Evolutionary conservation across 2,888 invertebrate genomes (phyloP), one percentile per base, ranked within the genome.

Genomic region (Drosophila kuntzei): DNA sequence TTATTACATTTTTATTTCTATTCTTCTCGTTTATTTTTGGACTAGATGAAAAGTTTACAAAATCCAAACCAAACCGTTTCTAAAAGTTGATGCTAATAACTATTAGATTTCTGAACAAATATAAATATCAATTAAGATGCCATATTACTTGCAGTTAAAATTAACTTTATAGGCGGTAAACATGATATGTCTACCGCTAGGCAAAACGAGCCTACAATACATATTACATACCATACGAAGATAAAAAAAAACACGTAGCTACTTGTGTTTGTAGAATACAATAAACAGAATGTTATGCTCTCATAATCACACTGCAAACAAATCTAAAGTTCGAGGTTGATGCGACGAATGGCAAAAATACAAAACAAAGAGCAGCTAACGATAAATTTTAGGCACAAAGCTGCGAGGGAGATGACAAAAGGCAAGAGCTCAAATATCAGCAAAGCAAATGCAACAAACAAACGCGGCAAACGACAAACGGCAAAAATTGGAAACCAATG

Each of bases 311-410:
- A 88, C 55, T 86, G 88, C 88, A 86, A 87, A 79, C 89, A 79
- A 87, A 89, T 89, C 87, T 89, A 87, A 87, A 87, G 86, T 87
- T 89, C 86, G 89, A 87, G 86, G 86, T 79, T 89, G 75, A 57
- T 63, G 88, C 87, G 87, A 83, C 88, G 88, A 87, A 73, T 72
- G 86, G 64, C 73, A 57, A 49, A 53, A 60, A 73, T 54, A 65
- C 50, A 44, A 68, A 64, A 66, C 65, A 70, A 41, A 36, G 46
- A 41, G 29, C 47, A 63, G 47, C 44, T 50, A 66, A 58, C 88
- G 63, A 85, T 89, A 85, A 79, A 85, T 82, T 89, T 86, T 86
- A 89, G 85, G 89, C 89, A 72, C 75, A 85, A 79, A 73, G 74
- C 76, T 20, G 72, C 46, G 46, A 49, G 41, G 41, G 43, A n/a